Evolutionary conservation across 2,113 vertebrate species (phyloP).

Genomic region (Trogon surrucura): DNA sequence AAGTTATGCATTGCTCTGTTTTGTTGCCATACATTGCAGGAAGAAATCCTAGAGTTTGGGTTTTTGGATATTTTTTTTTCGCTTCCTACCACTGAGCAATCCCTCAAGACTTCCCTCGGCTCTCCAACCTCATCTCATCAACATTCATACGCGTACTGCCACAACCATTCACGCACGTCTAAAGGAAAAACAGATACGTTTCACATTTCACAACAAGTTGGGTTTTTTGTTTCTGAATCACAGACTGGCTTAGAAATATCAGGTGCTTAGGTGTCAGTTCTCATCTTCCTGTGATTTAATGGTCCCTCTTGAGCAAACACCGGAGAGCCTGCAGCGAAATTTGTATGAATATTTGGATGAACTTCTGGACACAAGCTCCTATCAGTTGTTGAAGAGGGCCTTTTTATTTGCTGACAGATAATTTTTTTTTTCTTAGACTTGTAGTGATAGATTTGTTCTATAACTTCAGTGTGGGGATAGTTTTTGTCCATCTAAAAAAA

Average conservation of each 20-base stretch:
- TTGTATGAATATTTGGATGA: not conserved
- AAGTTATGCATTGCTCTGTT: constrained; percentile 9
- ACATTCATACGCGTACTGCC: not conserved
- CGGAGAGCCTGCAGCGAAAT: not conserved
- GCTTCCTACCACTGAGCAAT: not conserved
- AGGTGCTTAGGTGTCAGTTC: not conserved
- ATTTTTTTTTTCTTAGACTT: not conserved
- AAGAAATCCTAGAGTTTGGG: constrained; percentile 4
- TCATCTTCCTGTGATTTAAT: not conserved
- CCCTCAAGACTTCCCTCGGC: not conserved
- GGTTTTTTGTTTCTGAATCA: not conserved
- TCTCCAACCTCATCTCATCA: not conserved
- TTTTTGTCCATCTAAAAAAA: not conserved
- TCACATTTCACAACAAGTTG: not conserved
- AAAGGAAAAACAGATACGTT: not conserved
- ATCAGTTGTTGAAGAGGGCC: not conserved
- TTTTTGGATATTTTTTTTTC: not conserved
- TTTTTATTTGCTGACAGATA: not conserved
- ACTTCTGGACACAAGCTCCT: not conserved
- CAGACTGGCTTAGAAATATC: not conserved
- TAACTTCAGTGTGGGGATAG: not conserved
- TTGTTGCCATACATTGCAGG: constrained; percentile 21
- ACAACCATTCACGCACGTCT: not conserved
- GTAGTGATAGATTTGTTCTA: not conserved
- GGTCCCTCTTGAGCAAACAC: not conserved